Conservation (phyloP, 2,888 invertebrate genomes). For the Drosophila infuscata region DNA sequence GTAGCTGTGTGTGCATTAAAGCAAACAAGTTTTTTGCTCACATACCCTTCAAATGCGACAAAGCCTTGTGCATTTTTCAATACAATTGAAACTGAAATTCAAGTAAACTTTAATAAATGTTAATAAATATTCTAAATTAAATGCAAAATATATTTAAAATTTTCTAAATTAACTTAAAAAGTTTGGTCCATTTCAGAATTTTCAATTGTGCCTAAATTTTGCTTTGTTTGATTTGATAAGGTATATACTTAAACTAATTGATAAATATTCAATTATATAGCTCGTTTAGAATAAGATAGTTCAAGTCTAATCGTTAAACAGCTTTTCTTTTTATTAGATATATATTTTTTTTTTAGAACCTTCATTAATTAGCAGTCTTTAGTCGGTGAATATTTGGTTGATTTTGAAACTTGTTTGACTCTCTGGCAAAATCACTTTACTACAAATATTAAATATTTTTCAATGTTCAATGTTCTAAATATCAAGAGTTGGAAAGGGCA, state of each 20-base stretch:
- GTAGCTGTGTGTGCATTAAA: conserved; percentile 36
- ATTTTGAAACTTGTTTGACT: not conserved
- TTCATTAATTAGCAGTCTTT: not conserved
- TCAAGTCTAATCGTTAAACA: not conserved
- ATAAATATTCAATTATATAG: not conserved
- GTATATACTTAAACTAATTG: not conserved
- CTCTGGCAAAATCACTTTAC: not conserved
- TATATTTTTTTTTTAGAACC: not conserved
- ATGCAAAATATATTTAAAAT: not conserved
- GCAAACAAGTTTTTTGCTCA: conserved; percentile 36
- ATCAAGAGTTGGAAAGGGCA: conserved; percentile 21
- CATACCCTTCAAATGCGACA: not conserved
- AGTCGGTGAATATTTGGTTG: not conserved
- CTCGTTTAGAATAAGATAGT: not conserved
- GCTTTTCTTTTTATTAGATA: not conserved
- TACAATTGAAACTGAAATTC: not conserved
- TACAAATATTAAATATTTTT: not conserved
- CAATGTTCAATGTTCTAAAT: not conserved
- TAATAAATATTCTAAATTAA: not conserved
- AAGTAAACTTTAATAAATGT: not conserved
- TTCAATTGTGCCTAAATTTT: not conserved
- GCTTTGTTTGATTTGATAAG: not conserved
- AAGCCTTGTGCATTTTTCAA: not conserved
- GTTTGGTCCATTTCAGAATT: not conserved
- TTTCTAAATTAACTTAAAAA: not conserved